phyloP scores from a whole-genome alignment of 2,888 invertebrate genomes.

The Hesperia comma region DNA sequence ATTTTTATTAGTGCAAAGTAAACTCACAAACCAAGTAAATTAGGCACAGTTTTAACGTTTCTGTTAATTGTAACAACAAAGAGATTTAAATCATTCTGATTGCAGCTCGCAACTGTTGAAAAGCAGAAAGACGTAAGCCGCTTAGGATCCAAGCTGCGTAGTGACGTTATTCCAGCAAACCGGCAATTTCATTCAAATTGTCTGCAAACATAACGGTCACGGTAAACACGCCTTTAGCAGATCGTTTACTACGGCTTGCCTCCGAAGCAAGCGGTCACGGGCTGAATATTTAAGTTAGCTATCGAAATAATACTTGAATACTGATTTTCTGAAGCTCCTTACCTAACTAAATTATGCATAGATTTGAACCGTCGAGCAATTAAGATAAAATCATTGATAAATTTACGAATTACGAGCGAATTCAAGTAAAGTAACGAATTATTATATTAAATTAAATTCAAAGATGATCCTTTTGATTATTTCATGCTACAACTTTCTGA shows the following conservation, averaged over 20 bases:
- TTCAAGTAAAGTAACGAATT: no score
- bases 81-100: background rate
- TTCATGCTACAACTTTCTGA: no score
- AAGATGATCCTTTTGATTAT: no score
- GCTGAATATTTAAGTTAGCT: slow-evolving; percentile 3
- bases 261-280: slow-evolving; percentile 3
- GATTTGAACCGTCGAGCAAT: no score
- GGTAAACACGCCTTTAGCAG: slow-evolving; percentile 15
- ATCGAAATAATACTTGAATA: slow-evolving; percentile 2
- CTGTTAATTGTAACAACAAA: no score
- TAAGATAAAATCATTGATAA: no score
- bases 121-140: background rate
- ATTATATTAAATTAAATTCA: no score
- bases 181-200: slow-evolving; percentile 27
- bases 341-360: background rate
- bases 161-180: background rate
- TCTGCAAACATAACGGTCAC: slow-evolving; percentile 21
- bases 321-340: background rate
- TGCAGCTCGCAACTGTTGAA: background rate
- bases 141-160: background rate
- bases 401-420: no score
- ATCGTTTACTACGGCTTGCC: slow-evolving; percentile 6
- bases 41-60: no score
- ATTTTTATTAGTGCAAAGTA: no score
- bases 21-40: no score